Evolutionary conservation across 1,140 invertebrate species (phyloP).

Genomic region (Philotrypesis tridentata): DNA sequence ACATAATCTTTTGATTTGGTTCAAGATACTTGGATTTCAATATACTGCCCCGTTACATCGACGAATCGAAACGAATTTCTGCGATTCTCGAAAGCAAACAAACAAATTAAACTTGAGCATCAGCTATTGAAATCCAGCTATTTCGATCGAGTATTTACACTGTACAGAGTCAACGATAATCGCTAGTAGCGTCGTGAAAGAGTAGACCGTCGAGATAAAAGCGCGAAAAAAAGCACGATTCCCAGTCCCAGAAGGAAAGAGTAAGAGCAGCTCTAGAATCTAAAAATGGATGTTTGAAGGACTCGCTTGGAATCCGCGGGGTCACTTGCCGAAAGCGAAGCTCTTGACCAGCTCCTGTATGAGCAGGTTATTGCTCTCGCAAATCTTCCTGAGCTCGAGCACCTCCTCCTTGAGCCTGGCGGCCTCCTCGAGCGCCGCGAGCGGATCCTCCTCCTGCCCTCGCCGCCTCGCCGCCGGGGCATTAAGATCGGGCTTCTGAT

Average conservation of each 20-base stretch:
- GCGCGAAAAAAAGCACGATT: neutral
- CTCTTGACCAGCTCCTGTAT: slow-evolving; percentile 59
- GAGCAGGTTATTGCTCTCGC: slow-evolving; percentile 62
- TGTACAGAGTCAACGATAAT: slow-evolving; percentile 17
- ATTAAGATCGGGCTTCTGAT: slow-evolving; percentile 54
- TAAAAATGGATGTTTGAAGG: neutral
- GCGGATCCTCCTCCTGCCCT: slow-evolving; percentile 44
- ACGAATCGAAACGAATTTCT: too few species aligned
- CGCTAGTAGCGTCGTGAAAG: neutral
- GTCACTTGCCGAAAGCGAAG: slow-evolving; percentile 52
- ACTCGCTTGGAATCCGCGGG: too few species aligned
- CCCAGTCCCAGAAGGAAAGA: neutral
- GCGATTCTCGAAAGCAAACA: too few species aligned
- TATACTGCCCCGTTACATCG: neutral
- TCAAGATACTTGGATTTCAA: neutral
- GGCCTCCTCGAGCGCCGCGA: slow-evolving; percentile 40
- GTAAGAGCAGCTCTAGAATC: neutral
- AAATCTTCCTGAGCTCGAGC: slow-evolving; percentile 60
- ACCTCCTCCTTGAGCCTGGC: slow-evolving; percentile 59
- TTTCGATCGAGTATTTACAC: slow-evolving; percentile 30
- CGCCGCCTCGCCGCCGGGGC: slow-evolving; percentile 31
- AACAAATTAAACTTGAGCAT: neutral
- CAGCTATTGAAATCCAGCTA: slow-evolving; percentile 3
- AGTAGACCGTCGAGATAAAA: neutral
- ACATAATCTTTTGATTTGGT: neutral